Conservation (phyloP, 2,113 vertebrate genomes). For the Erinaceus europaeus region DNA sequence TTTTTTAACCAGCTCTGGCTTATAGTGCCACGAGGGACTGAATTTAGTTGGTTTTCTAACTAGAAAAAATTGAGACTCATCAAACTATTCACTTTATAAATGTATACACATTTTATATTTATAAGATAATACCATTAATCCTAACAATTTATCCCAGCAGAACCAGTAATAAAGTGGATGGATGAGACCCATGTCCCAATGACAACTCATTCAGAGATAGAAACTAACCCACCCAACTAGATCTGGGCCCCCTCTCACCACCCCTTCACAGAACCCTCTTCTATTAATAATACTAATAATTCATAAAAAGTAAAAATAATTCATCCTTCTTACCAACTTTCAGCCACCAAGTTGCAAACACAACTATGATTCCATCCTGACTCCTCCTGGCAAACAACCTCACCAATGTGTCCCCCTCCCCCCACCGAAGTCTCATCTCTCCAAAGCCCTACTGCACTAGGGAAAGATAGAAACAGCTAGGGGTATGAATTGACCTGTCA, state of each 20-base stretch:
- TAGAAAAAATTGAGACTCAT: slow-evolving; percentile 18
- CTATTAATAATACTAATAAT: not conserved
- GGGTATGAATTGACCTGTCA: too few species aligned
- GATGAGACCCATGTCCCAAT: fast-evolving
- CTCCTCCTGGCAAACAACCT: too few species aligned
- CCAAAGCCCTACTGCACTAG: too few species aligned
- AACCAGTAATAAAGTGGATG: not conserved
- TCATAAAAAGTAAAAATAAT: not conserved
- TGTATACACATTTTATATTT: not conserved
- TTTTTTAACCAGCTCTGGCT: too few species aligned
- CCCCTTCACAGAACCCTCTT: not conserved
- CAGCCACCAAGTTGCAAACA: too few species aligned
- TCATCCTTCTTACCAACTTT: too few species aligned
- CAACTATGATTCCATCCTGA: too few species aligned
- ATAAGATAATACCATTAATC: not conserved
- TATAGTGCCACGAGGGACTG: too few species aligned
- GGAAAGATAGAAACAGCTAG: too few species aligned
- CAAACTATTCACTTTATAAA: not conserved
- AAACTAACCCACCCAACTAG: not conserved
- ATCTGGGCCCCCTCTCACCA: not conserved
- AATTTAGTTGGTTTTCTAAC: slow-evolving; percentile 14
- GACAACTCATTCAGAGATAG: not conserved
- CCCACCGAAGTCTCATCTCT: too few species aligned
- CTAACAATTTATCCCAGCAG: not conserved
- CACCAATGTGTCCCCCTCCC: too few species aligned